Evolutionary conservation across 2,113 vertebrate genomes (phyloP).

Genomic region (Pristiophorus japonicus): DNA sequence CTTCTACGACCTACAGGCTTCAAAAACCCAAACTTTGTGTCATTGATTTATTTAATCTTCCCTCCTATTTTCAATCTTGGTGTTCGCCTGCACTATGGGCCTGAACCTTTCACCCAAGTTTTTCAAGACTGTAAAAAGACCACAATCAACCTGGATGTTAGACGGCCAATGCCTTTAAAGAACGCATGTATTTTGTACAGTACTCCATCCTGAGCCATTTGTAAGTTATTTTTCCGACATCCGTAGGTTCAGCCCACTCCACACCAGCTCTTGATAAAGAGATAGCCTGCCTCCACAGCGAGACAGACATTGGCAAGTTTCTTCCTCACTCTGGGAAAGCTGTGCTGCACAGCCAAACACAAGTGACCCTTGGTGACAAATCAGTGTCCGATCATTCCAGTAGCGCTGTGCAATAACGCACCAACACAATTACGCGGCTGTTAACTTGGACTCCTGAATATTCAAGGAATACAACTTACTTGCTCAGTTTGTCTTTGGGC

Average conservation of each 20-base stretch:
- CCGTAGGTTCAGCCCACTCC: not conserved
- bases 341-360: not conserved
- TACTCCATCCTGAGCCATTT: not conserved
- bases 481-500: slow-evolving; percentile 66
- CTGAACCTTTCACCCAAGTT: not conserved
- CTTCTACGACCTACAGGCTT: not conserved
- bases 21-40: not conserved
- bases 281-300: not conserved
- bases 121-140: not conserved
- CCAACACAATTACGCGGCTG: not conserved
- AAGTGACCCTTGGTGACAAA: not conserved
- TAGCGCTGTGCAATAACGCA: not conserved
- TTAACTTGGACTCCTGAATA: not conserved
- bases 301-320: too few species aligned
- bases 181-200: not conserved
- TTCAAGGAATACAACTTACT: slow-evolving; percentile 63
- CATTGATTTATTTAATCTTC: not conserved
- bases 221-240: not conserved
- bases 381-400: not conserved
- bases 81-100: not conserved
- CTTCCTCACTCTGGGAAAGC: not conserved
- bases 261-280: not conserved
- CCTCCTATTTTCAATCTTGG: not conserved
- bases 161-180: not conserved
- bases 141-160: not conserved